Evolutionary conservation across 1,140 invertebrate species (phyloP), one percentile per base, ranked within the genome.

Genomic region (Drosophila pandora): DNA sequence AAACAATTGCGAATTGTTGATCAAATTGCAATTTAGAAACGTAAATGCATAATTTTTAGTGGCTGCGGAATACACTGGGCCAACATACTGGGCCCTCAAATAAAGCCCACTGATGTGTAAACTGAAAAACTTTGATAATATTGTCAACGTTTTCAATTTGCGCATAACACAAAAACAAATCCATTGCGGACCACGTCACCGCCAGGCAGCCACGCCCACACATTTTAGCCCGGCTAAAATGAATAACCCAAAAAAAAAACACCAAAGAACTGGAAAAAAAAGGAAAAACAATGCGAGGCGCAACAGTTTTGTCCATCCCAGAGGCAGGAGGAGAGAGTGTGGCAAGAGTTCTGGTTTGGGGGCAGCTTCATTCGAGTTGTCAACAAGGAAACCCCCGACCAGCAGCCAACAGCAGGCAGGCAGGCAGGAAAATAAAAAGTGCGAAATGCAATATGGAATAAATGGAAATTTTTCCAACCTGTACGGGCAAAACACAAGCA

Each of bases 51-150:
- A 57, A 48, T 55, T 55, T 25, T 37, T 50, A 39, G 9, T 47
- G 43, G 43, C 0, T 10, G 21, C 3, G 22, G 56, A 28, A 9
- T 41, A 25, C 56, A 52, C 52, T 28, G 45, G 52, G 73, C 62
- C 73, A 63, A 70, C 79, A 82, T 28, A 5, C 25, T 28, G 25
- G 6, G 5, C 4, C 25, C 25, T 28, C 25, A 28, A 28, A 90
- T 90, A 74, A 83, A 78, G 76, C 37, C 83, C 87, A 90, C 62
- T 90, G 87, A 90, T 90, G 87, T 90, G 87, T 90, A 80, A 90
- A 90, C 88, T 83, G 85, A 89, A 90, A 90, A 75, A 90, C 81
- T 68, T 70, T 56, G 87, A 90, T 90, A 89, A 90, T 75, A 88
- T 90, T 90, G 83, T 90, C 75, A 87, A 69, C 78, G 65, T 85